These are phyloP conservation scores for Pardosa pseudoannulata DNA, from an alignment of 2,888 invertebrate species.

Conservation along the genomic window DNA sequence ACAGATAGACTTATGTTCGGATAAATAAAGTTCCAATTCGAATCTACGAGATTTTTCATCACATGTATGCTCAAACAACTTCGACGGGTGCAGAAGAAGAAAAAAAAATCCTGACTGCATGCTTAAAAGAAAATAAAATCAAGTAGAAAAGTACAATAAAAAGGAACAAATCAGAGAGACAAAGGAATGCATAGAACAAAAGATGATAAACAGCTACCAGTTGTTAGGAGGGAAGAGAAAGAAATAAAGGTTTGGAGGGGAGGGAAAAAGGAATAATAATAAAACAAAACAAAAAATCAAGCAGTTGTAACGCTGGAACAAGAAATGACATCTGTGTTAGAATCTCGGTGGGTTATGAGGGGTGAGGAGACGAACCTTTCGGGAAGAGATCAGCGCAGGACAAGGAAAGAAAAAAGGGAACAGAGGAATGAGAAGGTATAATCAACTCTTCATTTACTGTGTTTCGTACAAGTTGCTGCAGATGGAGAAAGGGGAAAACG, in stretches of 20 bases:
- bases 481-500: constrained; percentile 12
- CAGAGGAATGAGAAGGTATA: constrained; percentile 12
- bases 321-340: constrained; percentile 16
- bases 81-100: background rate
- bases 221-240: background rate
- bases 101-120: background rate
- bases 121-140: background rate
- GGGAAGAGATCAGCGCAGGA: background rate
- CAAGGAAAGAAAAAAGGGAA: background rate
- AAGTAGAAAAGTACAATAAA: too few species aligned
- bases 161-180: background rate
- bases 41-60: too few species aligned
- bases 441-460: constrained; percentile 66
- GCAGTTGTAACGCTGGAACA: background rate
- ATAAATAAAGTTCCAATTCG: too few species aligned
- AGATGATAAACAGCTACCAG: constrained; percentile 6
- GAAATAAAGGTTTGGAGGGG: background rate
- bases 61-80: too few species aligned
- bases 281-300: too few species aligned
- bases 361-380: background rate
- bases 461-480: constrained; percentile 39
- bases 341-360: constrained; percentile 8
- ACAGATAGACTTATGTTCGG: too few species aligned
- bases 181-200: background rate
- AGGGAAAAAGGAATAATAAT: background rate